Evolutionary conservation across 1,140 invertebrate species (phyloP).

Genomic region (Bombus huntii): DNA sequence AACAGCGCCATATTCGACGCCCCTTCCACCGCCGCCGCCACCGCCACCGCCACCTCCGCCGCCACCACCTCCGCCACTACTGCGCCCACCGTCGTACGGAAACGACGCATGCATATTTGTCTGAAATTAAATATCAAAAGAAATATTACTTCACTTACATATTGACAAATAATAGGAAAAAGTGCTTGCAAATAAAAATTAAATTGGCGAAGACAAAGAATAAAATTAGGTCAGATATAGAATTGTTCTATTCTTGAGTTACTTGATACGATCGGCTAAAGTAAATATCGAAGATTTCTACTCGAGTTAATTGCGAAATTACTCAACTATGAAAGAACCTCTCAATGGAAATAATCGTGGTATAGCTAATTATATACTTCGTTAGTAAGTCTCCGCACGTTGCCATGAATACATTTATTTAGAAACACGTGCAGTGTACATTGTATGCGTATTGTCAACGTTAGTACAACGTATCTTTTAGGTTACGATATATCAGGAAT

Average conservation of each 20-base stretch:
- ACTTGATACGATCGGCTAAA: not conserved
- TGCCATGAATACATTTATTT: not conserved
- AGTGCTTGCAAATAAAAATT: not conserved
- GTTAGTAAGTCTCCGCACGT: not conserved
- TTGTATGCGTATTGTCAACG: not conserved
- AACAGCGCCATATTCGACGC: constrained; percentile 82
- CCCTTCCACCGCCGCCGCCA: constrained; percentile 80
- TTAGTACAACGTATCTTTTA: not conserved
- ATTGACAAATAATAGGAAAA: not conserved
- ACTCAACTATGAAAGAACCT: not conserved
- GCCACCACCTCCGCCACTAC: constrained; percentile 79
- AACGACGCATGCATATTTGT: constrained; percentile 84
- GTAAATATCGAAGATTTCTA: not conserved
- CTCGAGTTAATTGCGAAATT: not conserved
- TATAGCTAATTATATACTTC: constrained; percentile 12
- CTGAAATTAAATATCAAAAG: constrained; percentile 74
- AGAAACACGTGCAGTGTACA: not conserved
- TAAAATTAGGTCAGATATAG: not conserved
- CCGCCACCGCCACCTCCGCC: constrained; percentile 79
- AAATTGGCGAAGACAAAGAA: not conserved
- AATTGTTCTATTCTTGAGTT: not conserved
- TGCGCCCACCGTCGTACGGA: constrained; percentile 82
- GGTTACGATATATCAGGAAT: not conserved
- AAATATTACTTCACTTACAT: no score
- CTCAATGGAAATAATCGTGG: not conserved